These are phyloP conservation scores for Melanargia galathea DNA, from an alignment of 2,888 invertebrate species.

Conservation along the genomic window DNA sequence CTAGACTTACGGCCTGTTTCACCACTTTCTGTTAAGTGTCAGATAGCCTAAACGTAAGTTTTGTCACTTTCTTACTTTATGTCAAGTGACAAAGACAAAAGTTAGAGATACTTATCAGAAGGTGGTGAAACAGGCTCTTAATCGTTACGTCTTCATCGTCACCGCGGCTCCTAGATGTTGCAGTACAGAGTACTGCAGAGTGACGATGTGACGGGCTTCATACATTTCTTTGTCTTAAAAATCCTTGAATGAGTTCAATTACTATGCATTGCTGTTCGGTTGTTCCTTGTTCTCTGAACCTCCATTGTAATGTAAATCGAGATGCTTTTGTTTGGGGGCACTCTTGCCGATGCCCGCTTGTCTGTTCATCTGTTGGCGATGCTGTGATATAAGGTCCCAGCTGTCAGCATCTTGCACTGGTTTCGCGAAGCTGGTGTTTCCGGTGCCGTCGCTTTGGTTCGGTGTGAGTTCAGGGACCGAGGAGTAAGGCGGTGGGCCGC, in stretches of 20 bases:
- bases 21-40: too few species aligned
- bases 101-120: too few species aligned
- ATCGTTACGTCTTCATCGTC: too few species aligned
- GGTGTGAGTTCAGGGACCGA: constrained; percentile 42
- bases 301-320: constrained; percentile 64
- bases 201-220: too few species aligned
- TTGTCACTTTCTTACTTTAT: too few species aligned
- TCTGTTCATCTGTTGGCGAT: constrained; percentile 68
- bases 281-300: constrained; percentile 20
- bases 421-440: constrained; percentile 62
- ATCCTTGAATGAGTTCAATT: background rate
- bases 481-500: constrained; percentile 70
- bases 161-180: too few species aligned
- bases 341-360: constrained; percentile 43
- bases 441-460: constrained; percentile 51
- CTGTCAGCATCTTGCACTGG: constrained; percentile 59
- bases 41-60: too few species aligned
- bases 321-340: constrained; percentile 49
- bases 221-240: too few species aligned
- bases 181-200: too few species aligned
- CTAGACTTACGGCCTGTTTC: too few species aligned
- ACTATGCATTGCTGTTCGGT: background rate
- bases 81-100: too few species aligned
- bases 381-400: constrained; percentile 80
- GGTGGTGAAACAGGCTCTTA: too few species aligned